Conservation (phyloP, 1,140 invertebrate genomes). For the Thaumatotibia leucotreta region DNA sequence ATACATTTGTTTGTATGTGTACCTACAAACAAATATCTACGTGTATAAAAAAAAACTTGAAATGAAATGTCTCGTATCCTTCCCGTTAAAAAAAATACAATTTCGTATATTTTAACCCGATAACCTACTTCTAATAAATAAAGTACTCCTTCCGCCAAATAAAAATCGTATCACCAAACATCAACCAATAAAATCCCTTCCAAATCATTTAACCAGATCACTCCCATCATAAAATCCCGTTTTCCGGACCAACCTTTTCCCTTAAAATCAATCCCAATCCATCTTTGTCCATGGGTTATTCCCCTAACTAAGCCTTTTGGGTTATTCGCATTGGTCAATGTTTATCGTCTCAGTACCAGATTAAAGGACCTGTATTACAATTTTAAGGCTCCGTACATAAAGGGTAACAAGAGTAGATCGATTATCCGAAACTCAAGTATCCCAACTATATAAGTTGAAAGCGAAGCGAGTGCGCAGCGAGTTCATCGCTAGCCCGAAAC, state of each 20-base stretch:
- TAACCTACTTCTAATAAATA: neutral
- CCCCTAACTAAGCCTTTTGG: neutral
- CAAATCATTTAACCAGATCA: neutral
- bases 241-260: neutral
- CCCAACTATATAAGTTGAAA: no score
- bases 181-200: neutral
- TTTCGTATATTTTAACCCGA: no score
- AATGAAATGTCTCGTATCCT: no score
- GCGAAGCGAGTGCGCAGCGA: no score
- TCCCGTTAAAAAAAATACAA: no score
- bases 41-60: no score
- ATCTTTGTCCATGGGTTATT: neutral
- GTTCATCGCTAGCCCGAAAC: no score
- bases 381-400: no score
- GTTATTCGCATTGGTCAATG: neutral
- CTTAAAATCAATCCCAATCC: neutral
- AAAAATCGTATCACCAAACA: neutral
- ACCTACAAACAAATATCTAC: no score
- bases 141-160: neutral
- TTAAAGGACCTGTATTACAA: neutral
- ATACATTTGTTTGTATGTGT: no score
- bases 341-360: neutral
- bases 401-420: no score
- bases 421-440: no score
- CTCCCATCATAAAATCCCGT: neutral